Conservation (phyloP, 2,113 vertebrate genomes). For the Oreotrochilus melanogaster region DNA sequence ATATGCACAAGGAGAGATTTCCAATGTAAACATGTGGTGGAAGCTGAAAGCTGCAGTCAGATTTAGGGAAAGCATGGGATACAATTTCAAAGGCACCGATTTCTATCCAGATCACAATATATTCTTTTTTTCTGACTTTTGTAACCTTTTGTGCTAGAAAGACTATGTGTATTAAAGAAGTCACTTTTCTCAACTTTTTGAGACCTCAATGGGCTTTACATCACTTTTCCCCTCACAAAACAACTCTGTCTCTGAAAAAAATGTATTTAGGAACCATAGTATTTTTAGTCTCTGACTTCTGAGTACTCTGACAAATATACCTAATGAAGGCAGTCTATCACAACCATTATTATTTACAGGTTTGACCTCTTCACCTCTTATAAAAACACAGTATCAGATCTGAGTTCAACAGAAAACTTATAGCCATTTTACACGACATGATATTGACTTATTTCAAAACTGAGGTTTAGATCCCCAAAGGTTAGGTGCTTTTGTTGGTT, state of each 20-base stretch:
- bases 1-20: conserved; percentile 80
- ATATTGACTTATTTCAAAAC: neutral
- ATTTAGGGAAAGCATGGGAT: conserved; percentile 75
- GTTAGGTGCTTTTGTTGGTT: neutral
- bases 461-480: neutral
- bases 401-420: neutral
- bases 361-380: neutral
- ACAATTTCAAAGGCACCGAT: conserved; percentile 79
- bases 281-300: neutral
- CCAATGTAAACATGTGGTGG: conserved; percentile 81
- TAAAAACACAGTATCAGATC: neutral
- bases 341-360: neutral
- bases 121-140: conserved; percentile 68
- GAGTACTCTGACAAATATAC: neutral
- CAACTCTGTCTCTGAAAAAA: conserved; percentile 21
- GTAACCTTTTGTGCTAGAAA: conserved; percentile 65
- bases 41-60: conserved; percentile 80
- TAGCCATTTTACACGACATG: neutral
- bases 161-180: conserved; percentile 61
- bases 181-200: conserved; percentile 50
- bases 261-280: neutral
- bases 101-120: conserved; percentile 75
- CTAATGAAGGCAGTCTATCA: neutral
- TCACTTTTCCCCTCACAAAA: conserved; percentile 7
- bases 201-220: conserved; percentile 68